These are phyloP conservation scores for Scatophagus argus DNA, from an alignment of 2,113 vertebrate species.

Conservation along the genomic window DNA sequence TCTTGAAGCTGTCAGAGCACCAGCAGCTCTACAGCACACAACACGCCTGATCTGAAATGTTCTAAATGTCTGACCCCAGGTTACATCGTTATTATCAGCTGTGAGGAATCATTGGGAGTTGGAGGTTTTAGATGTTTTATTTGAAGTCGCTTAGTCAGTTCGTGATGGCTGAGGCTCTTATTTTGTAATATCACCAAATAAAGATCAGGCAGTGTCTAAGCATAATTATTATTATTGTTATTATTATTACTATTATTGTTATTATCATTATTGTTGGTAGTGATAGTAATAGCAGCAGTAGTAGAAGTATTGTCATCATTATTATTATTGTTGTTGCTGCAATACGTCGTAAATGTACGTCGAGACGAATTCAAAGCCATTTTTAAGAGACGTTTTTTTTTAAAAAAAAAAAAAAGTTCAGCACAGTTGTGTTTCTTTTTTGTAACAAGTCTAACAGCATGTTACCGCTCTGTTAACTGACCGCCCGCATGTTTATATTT, in stretches of 20 bases:
- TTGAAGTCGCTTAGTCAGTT: background rate
- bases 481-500: conserved; percentile 3
- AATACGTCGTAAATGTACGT: background rate
- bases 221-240: background rate
- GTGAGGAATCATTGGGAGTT: background rate
- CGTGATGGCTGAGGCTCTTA: background rate
- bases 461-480: background rate
- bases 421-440: background rate
- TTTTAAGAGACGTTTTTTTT: background rate
- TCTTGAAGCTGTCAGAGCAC: background rate
- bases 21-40: background rate
- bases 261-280: no score
- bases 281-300: no score
- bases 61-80: background rate
- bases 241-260: background rate
- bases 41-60: background rate
- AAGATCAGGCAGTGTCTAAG: background rate
- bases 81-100: background rate
- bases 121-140: background rate
- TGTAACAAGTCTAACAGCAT: background rate
- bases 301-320: background rate
- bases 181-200: background rate
- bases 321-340: background rate
- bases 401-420: background rate
- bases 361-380: background rate